These are phyloP conservation scores for Pachypanchax playfairii DNA, from an alignment of 2,113 vertebrate species.

Conservation along the genomic window DNA sequence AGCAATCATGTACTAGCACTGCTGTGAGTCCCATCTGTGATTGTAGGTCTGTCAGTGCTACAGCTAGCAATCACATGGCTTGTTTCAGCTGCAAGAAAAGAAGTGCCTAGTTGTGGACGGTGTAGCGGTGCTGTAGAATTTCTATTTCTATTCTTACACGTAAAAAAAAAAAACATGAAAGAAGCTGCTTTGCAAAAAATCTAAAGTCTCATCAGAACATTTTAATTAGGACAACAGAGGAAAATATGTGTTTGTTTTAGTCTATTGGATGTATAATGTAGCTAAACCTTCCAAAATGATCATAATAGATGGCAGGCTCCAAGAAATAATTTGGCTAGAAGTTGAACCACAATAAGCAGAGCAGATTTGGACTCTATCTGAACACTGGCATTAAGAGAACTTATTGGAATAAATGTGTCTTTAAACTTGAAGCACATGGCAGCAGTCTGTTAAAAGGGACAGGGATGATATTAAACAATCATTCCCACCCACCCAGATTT, in stretches of 20 bases:
- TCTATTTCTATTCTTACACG: constrained; percentile 23
- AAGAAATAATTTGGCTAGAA: constrained; percentile 15
- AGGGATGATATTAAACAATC: background rate
- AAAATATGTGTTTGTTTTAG: background rate
- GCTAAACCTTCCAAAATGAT: constrained; percentile 13
- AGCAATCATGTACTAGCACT: constrained; percentile 48
- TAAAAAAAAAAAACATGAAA: constrained; percentile 20
- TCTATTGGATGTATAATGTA: constrained; percentile 18
- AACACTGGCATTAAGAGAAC: background rate
- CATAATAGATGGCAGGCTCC: constrained; percentile 1
- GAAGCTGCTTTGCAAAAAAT: constrained; percentile 12
- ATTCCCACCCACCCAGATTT: background rate
- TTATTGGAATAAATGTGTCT: background rate
- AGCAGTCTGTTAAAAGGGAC: background rate
- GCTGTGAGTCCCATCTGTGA: constrained; percentile 65
- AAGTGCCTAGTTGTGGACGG: constrained; percentile 4
- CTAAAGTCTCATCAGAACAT: constrained; percentile 1
- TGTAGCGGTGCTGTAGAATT: background rate
- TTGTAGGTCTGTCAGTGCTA: constrained; percentile 41
- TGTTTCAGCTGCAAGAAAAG: constrained; percentile 36
- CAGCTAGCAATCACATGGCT: constrained; percentile 52
- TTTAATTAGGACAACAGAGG: constrained; percentile 17
- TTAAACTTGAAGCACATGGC: background rate
- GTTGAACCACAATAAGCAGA: background rate
- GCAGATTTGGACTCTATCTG: constrained; percentile 1